A percentile compares a stretch with the other conserved stretches of the same genome.
Conservation (phyloP, 1,140 invertebrate genomes). For the Euglossa dilemma region DNA sequence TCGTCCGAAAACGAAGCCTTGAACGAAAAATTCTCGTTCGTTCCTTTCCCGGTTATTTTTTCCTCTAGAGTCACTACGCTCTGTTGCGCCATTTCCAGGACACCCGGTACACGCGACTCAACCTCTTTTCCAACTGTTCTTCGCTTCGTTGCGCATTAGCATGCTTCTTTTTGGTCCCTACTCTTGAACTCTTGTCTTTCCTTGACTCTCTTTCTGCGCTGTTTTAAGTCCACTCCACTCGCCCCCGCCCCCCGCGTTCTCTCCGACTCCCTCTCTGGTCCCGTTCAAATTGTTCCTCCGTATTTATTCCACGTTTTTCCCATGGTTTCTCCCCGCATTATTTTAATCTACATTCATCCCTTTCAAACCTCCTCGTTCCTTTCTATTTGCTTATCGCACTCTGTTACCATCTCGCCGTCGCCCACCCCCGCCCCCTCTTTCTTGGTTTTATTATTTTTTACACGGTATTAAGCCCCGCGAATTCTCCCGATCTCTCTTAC, state of each 20-base stretch:
- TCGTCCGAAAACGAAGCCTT: no score
- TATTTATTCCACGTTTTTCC: slow-evolving; percentile 8
- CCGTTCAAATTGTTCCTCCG: neutral
- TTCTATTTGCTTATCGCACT: neutral
- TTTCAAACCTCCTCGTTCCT: neutral
- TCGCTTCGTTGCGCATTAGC: neutral
- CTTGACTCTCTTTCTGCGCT: neutral
- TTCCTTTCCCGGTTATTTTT: no score
- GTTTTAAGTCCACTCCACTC: neutral
- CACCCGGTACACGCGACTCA: neutral
- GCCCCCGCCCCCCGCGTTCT: neutral
- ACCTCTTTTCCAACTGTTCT: slow-evolving; percentile 6
- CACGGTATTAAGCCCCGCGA: slow-evolving; percentile 4
- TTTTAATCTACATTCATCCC: slow-evolving; percentile 19
- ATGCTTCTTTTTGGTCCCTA: slow-evolving; percentile 5
- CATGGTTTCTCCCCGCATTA: neutral
- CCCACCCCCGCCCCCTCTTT: neutral
- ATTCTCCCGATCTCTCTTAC: neutral
- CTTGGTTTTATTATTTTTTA: slow-evolving; percentile 6
- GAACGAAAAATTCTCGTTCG: no score
- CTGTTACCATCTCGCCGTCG: no score
- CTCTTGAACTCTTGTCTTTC: neutral
- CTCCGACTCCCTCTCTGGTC: neutral
- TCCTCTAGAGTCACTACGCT: no score
- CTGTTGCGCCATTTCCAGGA: no score